Evolutionary conservation across 2,797 vertebrate species (phyloP).

Genomic region (Enteromius argenteus): DNA sequence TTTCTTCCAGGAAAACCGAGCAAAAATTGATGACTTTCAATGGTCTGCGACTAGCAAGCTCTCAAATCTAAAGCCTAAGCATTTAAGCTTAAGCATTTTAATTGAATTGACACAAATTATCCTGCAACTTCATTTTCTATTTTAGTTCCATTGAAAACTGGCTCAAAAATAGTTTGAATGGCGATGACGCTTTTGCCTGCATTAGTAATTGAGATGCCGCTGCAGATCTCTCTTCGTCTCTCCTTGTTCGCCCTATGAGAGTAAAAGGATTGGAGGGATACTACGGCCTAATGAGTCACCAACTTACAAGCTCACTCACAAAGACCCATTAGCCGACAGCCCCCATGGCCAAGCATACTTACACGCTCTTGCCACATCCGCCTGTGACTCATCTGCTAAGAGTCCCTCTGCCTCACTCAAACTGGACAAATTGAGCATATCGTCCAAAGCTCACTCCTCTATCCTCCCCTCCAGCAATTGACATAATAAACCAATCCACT

Average conservation of each 20-base stretch:
- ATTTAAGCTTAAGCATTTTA: background rate
- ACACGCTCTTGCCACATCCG: conserved; percentile 52
- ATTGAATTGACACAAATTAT: background rate
- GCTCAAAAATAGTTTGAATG: conserved; percentile 18
- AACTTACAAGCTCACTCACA: conserved; percentile 37
- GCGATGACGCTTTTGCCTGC: background rate
- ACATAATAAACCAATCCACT: conserved; percentile 37
- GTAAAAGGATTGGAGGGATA: conserved; percentile 34
- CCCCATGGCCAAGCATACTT: conserved; percentile 50
- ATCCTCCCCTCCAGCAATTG: conserved; percentile 45
- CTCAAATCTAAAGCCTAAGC: background rate
- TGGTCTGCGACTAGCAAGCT: background rate
- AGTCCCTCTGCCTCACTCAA: conserved; percentile 49
- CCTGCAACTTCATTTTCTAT: background rate
- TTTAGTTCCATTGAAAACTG: background rate
- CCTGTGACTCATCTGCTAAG: conserved; percentile 59
- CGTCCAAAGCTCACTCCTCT: conserved; percentile 49
- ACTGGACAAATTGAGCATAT: conserved; percentile 49
- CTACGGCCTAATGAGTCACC: conserved; percentile 56
- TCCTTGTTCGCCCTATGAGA: conserved; percentile 48
- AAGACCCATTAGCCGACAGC: conserved; percentile 45
- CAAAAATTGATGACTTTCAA: background rate
- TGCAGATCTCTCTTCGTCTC: conserved; percentile 49
- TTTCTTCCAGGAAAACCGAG: background rate
- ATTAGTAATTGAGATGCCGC: conserved; percentile 55